Conservation (phyloP, 2,113 vertebrate genomes). For the Pachycephala philippinensis region DNA sequence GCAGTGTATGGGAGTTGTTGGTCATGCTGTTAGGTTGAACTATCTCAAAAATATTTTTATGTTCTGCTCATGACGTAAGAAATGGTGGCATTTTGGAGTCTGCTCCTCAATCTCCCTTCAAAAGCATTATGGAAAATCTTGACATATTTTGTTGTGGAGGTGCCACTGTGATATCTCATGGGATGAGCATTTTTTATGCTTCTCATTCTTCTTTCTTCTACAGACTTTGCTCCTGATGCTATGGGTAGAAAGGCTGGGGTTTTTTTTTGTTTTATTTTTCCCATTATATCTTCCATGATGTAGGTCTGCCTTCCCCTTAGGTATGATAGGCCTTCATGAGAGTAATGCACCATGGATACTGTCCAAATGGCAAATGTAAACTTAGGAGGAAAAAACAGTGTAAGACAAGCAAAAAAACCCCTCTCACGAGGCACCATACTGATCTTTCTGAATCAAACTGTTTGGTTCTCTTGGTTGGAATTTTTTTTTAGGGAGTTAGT, state of each 20-base stretch:
- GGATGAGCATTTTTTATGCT: not conserved
- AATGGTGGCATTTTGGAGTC: not conserved
- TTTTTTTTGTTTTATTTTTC: not conserved
- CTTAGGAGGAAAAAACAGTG: not conserved
- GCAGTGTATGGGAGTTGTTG: not conserved
- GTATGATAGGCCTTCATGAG: not conserved
- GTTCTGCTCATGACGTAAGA: not conserved
- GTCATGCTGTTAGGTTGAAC: not conserved
- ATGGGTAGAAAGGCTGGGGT: not conserved
- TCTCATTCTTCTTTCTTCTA: not conserved
- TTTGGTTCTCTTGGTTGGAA: not conserved
- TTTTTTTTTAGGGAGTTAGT: not conserved
- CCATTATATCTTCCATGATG: not conserved
- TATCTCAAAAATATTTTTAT: not conserved
- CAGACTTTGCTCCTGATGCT: not conserved
- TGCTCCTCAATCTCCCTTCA: not conserved
- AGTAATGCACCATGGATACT: not conserved
- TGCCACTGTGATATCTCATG: not conserved
- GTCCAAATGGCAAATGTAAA: not conserved
- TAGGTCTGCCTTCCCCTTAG: not conserved
- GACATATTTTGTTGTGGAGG: not conserved
- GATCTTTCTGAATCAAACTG: not conserved
- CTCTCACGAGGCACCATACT: not conserved
- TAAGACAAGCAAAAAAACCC: not conserved
- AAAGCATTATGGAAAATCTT: not conserved